Percentiles rank a stretch among this genome's conserved stretches.
These are phyloP conservation scores for Montipora efflorescens DNA, from an alignment of 64 coral and sea anemone genomes.

Conservation along the genomic window DNA sequence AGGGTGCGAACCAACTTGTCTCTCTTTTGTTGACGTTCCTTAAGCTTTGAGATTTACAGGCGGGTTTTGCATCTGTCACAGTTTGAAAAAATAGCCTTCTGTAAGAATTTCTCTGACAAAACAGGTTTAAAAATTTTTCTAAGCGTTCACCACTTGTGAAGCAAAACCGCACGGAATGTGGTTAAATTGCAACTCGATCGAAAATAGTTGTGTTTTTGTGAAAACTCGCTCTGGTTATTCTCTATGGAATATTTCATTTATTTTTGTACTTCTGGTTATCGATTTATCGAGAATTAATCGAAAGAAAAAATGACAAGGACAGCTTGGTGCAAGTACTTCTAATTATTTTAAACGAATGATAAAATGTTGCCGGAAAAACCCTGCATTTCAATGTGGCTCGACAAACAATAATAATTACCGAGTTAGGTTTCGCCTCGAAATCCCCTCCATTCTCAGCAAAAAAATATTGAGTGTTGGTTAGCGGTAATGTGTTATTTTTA, in stretches of 20 bases:
- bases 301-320: slow-evolving; percentile 39
- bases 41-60: slow-evolving; percentile 15
- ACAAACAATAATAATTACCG: slow-evolving; percentile 43
- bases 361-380: slow-evolving; percentile 39
- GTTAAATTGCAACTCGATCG: no score
- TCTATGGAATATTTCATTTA: background rate
- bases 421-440: slow-evolving; percentile 60
- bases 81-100: slow-evolving; percentile 43
- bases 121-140: background rate
- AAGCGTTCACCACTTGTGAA: slow-evolving; percentile 10
- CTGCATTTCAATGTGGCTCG: slow-evolving; percentile 20
- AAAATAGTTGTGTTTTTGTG: background rate
- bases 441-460: background rate
- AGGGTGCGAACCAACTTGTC: slow-evolving; percentile 45
- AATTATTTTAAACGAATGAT: slow-evolving; percentile 46
- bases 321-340: slow-evolving; percentile 33
- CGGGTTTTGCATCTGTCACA: slow-evolving; percentile 25
- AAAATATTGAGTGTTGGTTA: background rate
- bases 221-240: background rate
- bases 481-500: background rate
- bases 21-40: slow-evolving; percentile 21
- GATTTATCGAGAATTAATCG: slow-evolving; percentile 46
- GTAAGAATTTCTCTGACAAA: slow-evolving; percentile 37
- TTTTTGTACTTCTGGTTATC: slow-evolving; percentile 32
- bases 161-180: background rate